Evolutionary conservation across 2,113 vertebrate genomes (phyloP).

Genomic region (Emydura subglobosa): DNA sequence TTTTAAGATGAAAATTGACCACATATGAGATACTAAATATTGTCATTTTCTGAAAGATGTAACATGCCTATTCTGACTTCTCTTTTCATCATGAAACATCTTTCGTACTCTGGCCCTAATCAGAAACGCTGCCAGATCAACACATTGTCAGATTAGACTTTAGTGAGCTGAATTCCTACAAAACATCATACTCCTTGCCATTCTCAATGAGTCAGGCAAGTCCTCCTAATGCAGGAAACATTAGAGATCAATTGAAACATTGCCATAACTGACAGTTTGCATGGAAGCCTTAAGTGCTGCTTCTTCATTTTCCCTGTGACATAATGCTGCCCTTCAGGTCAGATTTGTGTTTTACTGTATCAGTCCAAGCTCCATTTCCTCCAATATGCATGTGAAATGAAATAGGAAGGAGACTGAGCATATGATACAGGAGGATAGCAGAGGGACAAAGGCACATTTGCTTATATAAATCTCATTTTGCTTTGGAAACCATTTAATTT

Average conservation of each 20-base stretch:
- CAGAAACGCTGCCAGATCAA: not conserved
- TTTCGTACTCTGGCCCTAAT: not conserved
- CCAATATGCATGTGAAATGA: fast-evolving
- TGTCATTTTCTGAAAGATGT: not conserved
- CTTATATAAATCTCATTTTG: not conserved
- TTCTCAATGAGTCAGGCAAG: not conserved
- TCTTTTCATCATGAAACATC: not conserved
- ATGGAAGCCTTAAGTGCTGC: not conserved
- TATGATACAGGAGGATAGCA: not conserved
- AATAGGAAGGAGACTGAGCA: not conserved
- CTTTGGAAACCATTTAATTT: not conserved
- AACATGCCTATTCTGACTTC: not conserved
- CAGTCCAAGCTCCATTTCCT: fast-evolving
- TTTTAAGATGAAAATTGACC: not conserved
- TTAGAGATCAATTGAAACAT: not conserved
- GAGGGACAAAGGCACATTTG: not conserved
- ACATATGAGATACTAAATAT: not conserved
- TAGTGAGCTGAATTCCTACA: not conserved
- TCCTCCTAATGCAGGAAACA: not conserved
- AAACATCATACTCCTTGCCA: not conserved
- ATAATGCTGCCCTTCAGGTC: not conserved
- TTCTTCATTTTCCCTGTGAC: not conserved
- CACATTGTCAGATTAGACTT: not conserved
- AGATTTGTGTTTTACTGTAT: fast-evolving
- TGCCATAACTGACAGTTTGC: not conserved